These are phyloP conservation scores for Psittacula echo DNA, from an alignment of 2,797 vertebrate genomes.

Conservation along the genomic window DNA sequence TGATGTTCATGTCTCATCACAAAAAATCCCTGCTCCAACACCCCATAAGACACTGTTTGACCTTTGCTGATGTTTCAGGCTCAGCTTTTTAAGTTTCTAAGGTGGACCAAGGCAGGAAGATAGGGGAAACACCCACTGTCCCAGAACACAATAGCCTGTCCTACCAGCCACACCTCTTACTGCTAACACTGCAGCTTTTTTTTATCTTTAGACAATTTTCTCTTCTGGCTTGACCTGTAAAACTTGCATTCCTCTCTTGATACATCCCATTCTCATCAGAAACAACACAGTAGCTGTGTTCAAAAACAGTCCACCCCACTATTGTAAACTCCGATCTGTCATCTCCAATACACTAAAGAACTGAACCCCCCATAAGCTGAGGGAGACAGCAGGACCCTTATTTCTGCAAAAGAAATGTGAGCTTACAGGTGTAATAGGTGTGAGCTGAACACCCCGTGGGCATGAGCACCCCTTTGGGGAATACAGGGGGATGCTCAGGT, in stretches of 20 bases:
- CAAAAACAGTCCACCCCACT: background rate
- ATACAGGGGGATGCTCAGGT: background rate
- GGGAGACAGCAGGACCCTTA: background rate
- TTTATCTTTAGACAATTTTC: background rate
- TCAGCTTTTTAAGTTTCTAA: background rate
- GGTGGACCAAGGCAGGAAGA: background rate
- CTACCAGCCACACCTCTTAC: background rate
- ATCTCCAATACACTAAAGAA: background rate
- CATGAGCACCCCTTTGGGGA: background rate
- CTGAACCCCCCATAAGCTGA: background rate
- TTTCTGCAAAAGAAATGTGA: background rate
- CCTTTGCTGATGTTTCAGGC: background rate
- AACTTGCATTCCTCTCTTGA: background rate
- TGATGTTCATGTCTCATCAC: background rate
- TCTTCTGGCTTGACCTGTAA: constrained; percentile 19
- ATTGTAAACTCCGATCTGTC: background rate
- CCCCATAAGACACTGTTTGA: background rate
- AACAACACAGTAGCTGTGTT: background rate
- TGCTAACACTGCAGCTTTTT: background rate
- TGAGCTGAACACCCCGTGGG: background rate
- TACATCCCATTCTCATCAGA: background rate
- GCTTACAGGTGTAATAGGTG: too few species aligned
- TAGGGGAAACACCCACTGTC: background rate
- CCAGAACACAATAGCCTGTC: background rate
- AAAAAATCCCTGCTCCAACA: background rate